A percentile compares a stretch with the other conserved stretches of the same genome.
Evolutionary conservation across 2,888 invertebrate genomes (phyloP).

Genomic region (Coenonympha arcania): DNA sequence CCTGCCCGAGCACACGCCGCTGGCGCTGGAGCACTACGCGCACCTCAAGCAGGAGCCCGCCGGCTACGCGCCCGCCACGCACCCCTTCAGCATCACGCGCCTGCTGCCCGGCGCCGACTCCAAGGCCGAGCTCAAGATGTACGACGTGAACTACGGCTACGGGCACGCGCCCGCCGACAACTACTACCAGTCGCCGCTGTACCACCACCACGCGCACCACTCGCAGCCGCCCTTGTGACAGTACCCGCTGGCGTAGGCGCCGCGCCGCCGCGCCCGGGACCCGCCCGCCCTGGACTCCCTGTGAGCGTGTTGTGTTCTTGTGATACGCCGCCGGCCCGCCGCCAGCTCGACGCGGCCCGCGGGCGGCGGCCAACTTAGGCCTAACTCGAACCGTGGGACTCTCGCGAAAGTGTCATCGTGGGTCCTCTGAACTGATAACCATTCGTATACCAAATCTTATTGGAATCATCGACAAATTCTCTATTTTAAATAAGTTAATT

Average conservation of each 20-base stretch:
- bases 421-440: constrained; percentile 43
- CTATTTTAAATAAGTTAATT: constrained; percentile 13
- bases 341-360: constrained; percentile 46
- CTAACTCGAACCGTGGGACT: constrained; percentile 52
- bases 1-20: constrained; percentile 74
- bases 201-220: constrained; percentile 76
- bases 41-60: constrained; percentile 86
- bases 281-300: constrained; percentile 61
- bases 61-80: constrained; percentile 86
- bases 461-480: constrained; percentile 19
- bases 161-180: constrained; percentile 78
- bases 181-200: constrained; percentile 88
- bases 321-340: constrained; percentile 43
- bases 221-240: constrained; percentile 93
- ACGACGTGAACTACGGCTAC: constrained; percentile 81
- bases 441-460: constrained; percentile 45
- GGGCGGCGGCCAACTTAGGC: constrained; percentile 55
- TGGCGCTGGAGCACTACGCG: constrained; percentile 77
- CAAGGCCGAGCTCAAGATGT: constrained; percentile 93
- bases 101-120: constrained; percentile 89
- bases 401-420: constrained; percentile 61
- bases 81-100: constrained; percentile 96
- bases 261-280: too few relatives aligned
- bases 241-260: constrained; percentile 88
- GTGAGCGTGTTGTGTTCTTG: constrained; percentile 68